These are phyloP conservation scores for Hyles euphorbiae DNA, from an alignment of 1,140 invertebrate genomes.

Conservation along the genomic window DNA sequence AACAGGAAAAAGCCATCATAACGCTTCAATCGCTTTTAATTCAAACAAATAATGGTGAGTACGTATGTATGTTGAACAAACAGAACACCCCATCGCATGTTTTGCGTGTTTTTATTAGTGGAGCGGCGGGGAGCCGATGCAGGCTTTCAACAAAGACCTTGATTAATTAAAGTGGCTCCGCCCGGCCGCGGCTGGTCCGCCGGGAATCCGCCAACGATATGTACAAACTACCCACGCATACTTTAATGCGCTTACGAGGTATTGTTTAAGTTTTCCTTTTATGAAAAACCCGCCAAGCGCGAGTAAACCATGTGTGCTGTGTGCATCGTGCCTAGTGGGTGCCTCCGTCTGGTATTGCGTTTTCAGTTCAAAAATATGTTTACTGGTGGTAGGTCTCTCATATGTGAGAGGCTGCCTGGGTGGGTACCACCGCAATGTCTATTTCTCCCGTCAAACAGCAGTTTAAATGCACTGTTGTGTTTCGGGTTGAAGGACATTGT, in stretches of 20 bases:
- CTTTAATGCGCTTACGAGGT: neutral
- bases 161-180: constrained; percentile 69
- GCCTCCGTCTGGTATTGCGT: too few relatives aligned
- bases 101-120: constrained; percentile 55
- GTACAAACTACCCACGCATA: neutral
- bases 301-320: neutral
- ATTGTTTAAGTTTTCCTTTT: constrained; percentile 4
- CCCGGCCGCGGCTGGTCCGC: constrained; percentile 33
- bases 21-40: constrained; percentile 38
- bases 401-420: too few relatives aligned
- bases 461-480: too few relatives aligned
- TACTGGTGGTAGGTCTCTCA: too few relatives aligned
- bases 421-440: too few relatives aligned
- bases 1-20: constrained; percentile 10
- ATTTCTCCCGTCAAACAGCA: too few relatives aligned
- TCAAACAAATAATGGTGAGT: constrained; percentile 37
- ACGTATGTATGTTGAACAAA: constrained; percentile 39
- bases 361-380: too few relatives aligned
- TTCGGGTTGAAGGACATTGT: too few relatives aligned
- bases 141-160: constrained; percentile 50
- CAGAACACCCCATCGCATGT: constrained; percentile 43
- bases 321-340: too few relatives aligned
- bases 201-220: constrained; percentile 26
- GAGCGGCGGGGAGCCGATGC: constrained; percentile 34
- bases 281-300: neutral